Percentiles rank a stretch among this genome's conserved stretches.
These are phyloP conservation scores for Erannis defoliaria DNA, from an alignment of 2,888 invertebrate genomes.

Conservation along the genomic window DNA sequence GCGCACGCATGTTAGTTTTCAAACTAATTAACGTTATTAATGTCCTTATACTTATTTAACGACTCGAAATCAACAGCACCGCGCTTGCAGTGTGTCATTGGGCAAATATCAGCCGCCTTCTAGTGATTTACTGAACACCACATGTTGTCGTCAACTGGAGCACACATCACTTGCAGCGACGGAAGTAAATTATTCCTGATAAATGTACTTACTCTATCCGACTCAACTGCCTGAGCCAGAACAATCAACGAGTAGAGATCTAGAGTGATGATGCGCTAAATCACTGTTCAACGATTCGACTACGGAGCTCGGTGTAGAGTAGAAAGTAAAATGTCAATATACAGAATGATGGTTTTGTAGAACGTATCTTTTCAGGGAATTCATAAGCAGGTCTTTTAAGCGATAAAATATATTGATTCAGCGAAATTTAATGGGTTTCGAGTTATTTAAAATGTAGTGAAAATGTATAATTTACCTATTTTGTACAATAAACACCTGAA, in stretches of 20 bases:
- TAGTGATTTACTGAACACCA: constrained; percentile 60
- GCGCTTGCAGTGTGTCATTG: constrained; percentile 33
- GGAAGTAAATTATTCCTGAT: constrained; percentile 62
- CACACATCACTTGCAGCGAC: constrained; percentile 62
- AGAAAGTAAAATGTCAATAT: neutral
- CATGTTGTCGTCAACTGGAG: constrained; percentile 47
- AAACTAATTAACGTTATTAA: constrained; percentile 5
- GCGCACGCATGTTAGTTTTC: neutral
- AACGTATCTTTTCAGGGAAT: too few species aligned
- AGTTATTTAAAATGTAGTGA: too few species aligned
- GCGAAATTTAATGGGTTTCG: too few species aligned
- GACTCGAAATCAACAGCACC: neutral
- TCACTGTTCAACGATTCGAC: neutral
- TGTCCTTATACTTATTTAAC: neutral
- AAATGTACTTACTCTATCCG: constrained; percentile 49
- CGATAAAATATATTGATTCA: too few species aligned
- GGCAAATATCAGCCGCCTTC: constrained; percentile 48
- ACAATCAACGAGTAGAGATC: neutral
- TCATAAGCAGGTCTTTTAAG: too few species aligned
- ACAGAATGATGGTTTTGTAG: too few species aligned
- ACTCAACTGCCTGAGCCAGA: constrained; percentile 17
- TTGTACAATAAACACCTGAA: too few species aligned
- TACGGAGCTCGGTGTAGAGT: neutral
- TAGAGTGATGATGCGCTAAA: neutral
- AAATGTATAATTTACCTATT: too few species aligned